Conservation (phyloP, 2,797 vertebrate species). For the Emydoidea blandingii region DNA sequence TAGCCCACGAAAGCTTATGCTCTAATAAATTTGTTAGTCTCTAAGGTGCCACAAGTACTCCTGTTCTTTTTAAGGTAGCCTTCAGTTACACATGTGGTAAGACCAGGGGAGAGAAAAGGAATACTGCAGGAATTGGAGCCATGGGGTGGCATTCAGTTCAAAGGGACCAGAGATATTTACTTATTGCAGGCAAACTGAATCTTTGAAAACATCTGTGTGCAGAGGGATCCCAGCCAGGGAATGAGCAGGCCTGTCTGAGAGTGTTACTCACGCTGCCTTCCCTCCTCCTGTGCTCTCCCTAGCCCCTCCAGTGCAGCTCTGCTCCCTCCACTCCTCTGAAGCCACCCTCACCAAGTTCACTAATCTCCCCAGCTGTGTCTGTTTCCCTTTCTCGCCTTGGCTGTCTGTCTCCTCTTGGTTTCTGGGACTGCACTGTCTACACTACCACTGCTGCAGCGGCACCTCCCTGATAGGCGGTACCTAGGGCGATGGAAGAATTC, state of each 20-base stretch:
- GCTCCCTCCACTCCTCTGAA: background rate
- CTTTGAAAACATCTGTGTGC: background rate
- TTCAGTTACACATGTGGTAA: too few species aligned
- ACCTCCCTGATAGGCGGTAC: too few species aligned
- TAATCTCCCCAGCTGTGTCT: too few species aligned
- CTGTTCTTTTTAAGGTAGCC: too few species aligned
- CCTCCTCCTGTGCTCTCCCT: too few species aligned
- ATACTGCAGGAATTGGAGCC: background rate
- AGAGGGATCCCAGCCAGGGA: background rate
- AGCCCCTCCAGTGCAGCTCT: background rate
- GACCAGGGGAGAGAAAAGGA: too few species aligned
- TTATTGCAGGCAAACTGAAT: background rate
- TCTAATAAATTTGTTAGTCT: too few species aligned
- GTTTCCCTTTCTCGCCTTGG: background rate
- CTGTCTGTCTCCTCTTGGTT: background rate
- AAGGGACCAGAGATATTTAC: background rate
- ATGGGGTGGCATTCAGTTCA: background rate
- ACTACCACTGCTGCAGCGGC: background rate
- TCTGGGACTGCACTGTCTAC: background rate
- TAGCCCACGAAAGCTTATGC: too few species aligned
- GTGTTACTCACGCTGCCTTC: background rate
- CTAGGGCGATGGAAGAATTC: too few species aligned
- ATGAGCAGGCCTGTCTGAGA: background rate
- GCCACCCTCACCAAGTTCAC: too few species aligned
- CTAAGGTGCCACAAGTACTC: too few species aligned